Percentiles rank a stretch among this genome's conserved stretches.
phyloP scores from a whole-genome alignment of 2,797 vertebrate genomes.

The Euthynnus affinis region DNA sequence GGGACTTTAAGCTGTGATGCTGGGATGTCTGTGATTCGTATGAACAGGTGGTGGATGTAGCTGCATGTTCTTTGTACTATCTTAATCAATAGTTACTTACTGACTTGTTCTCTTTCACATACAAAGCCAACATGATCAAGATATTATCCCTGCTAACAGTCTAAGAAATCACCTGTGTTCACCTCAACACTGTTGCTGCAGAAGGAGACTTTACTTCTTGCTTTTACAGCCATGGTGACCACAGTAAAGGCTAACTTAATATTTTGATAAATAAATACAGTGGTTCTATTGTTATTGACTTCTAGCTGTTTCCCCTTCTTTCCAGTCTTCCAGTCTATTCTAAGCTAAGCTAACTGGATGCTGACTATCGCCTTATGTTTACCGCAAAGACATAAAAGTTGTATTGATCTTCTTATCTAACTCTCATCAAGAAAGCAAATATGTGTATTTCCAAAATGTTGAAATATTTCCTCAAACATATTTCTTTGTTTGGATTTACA shows the following conservation, averaged over 20 bases:
- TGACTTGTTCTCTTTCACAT: conserved; percentile 23
- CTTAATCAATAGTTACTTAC: not conserved
- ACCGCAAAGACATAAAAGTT: too few relatives aligned
- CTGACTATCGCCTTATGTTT: too few relatives aligned
- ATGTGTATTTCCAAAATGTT: too few relatives aligned
- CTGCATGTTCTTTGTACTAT: conserved; percentile 52
- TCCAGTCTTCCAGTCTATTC: too few relatives aligned
- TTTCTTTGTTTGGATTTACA: conserved; percentile 8
- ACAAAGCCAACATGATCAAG: conserved; percentile 9
- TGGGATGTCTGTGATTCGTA: conserved; percentile 25
- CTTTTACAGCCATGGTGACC: not conserved
- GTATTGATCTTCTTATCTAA: too few relatives aligned
- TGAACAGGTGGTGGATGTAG: conserved; percentile 63
- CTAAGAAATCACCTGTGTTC: too few relatives aligned
- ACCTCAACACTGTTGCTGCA: conserved; percentile 15
- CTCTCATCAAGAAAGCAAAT: too few relatives aligned
- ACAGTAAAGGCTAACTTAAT: not conserved
- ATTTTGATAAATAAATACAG: conserved; percentile 4
- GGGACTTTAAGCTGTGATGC: conserved; percentile 4
- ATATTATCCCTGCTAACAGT: not conserved
- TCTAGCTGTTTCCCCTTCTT: too few relatives aligned
- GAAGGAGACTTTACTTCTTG: not conserved
- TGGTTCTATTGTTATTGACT: not conserved
- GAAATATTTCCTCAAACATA: too few relatives aligned
- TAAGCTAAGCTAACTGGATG: too few relatives aligned